Conservation (phyloP, 2,797 vertebrate genomes). For the Steatocranus sp. region DNA sequence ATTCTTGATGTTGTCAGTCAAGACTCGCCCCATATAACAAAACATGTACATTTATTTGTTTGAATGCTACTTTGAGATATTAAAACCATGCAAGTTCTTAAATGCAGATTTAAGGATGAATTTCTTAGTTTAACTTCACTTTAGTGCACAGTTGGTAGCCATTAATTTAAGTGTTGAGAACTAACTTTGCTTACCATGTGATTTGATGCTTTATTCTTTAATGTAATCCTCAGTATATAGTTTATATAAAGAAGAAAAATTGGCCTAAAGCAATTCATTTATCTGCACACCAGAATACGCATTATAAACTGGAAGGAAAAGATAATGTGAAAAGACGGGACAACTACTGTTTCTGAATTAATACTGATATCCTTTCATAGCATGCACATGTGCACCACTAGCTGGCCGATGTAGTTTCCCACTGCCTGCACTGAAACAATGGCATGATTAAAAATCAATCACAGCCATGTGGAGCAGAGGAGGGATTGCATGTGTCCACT, state of each 20-base stretch:
- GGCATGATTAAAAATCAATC: conserved; percentile 63
- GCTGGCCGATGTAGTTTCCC: conserved; percentile 28
- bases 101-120: not conserved
- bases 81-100: not conserved
- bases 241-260: not conserved
- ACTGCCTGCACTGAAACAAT: conserved; percentile 16
- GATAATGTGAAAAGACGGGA: not conserved
- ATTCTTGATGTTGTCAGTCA: not conserved
- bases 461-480: conserved; percentile 21
- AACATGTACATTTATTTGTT: not conserved
- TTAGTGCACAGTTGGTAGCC: not conserved
- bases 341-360: conserved; percentile 12
- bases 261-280: not conserved
- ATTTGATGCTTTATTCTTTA: not conserved
- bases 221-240: not conserved
- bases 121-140: not conserved
- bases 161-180: not conserved
- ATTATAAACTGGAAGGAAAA: conserved; percentile 7
- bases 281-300: not conserved
- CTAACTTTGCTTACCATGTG: not conserved
- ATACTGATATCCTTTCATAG: conserved; percentile 23
- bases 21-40: not conserved
- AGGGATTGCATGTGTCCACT: conserved; percentile 24
- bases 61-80: not conserved
- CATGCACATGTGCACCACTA: conserved; percentile 10